Percentiles rank a stretch among this genome's conserved stretches.
These are phyloP conservation scores for Pardosa pseudoannulata DNA, from an alignment of 2,888 invertebrate species.

Conservation along the genomic window DNA sequence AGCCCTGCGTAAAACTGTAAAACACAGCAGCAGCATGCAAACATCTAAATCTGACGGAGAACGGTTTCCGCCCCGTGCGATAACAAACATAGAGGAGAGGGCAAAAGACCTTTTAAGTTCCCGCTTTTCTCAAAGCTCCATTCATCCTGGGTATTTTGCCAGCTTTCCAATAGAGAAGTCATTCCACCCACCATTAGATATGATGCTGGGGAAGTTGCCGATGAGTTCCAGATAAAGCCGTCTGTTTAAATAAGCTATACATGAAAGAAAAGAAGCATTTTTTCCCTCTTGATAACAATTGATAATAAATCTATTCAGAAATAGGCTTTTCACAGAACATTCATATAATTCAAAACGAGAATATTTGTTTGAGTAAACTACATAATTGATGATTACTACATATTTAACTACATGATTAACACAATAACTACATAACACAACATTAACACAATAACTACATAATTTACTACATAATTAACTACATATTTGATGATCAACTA, in stretches of 20 bases:
- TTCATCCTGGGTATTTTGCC: conserved; percentile 5
- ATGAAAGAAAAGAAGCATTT: not conserved
- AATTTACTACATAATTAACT: too few species aligned
- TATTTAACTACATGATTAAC: too few species aligned
- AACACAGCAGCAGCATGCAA: conserved; percentile 4
- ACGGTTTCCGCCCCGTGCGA: conserved; percentile 5
- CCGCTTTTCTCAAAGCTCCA: conserved; percentile 18
- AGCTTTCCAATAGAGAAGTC: not conserved
- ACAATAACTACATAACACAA: too few species aligned
- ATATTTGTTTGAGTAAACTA: too few species aligned
- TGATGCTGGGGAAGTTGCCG: not conserved
- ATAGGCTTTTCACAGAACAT: too few species aligned
- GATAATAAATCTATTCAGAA: too few species aligned
- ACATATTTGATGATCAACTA: too few species aligned
- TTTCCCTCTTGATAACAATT: too few species aligned
- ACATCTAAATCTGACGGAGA: conserved; percentile 34
- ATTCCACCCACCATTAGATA: not conserved
- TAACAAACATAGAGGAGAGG: conserved; percentile 37
- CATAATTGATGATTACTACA: too few species aligned
- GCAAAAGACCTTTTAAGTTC: conserved; percentile 32
- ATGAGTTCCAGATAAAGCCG: not conserved
- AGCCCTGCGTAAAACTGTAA: not conserved
- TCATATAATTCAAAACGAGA: too few species aligned
- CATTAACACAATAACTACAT: too few species aligned
- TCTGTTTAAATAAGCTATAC: not conserved